Base-by-base conservation (phyloP, 2,113 vertebrate species). In the Clarias batrachus region DNA sequence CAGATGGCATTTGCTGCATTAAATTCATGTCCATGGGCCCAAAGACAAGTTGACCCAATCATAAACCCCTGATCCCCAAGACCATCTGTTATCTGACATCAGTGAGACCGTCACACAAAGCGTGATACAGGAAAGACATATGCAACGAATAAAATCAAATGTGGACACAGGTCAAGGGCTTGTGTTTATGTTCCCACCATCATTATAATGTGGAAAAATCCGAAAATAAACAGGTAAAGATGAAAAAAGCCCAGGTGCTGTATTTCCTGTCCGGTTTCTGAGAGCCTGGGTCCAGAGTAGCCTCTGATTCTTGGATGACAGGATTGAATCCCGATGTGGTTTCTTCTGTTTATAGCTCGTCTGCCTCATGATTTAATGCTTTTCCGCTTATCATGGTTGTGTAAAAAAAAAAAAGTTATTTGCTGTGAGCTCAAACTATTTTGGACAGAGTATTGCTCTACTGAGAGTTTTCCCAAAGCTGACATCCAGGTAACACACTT, bases 1-100 rank as follows among this genome's bases (percentile, higher is more conserved):
- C 76, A 81, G 63, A 54, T 70, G 57, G 62, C 12, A 30, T 23
- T 77, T 66, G 25, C 25, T 65, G 27, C 41, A 52, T 21, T 90
- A 68, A 57, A 87, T 87, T 82, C 87, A 91, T 80, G 76, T 60
- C 37, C 54, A 54, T 17, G 12, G 57, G 41, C 59, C 25, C 17
- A 62, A 60, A 25, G 6, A 37, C 30, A 89, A 88, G 90, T 83
- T 80, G 63, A 82, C 80, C 82, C 27, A 16, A 21, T 30, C 68
- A 66, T 82, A 82, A 78, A 66, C 66, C 81, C 59, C 0, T 48
- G n/a, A 70, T 84, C 62, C 60, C 73, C n/a, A 66, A 30, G 5
- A 78, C 82, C 60, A 0, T 91, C 89, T 81, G 37, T 78, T 65
- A 66, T 10, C 25, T 88, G 84, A 86, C 60, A 85, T 87, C 83